These are phyloP conservation scores for Benthosema pterotum DNA, from an alignment of 2,797 vertebrate species.

Conservation along the genomic window DNA sequence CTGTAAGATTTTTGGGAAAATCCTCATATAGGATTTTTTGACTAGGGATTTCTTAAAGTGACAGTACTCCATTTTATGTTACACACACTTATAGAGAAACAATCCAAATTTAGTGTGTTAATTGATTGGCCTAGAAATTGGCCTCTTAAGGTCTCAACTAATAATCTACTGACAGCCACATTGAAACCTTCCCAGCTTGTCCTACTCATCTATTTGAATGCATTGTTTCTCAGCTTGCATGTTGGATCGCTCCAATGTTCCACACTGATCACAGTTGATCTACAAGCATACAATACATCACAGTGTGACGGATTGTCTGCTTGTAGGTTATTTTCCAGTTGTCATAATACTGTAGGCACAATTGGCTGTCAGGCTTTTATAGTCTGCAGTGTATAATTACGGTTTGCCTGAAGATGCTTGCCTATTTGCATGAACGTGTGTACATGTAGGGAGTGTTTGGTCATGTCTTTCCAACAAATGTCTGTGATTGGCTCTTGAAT, in stretches of 20 bases:
- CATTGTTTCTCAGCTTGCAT: no score
- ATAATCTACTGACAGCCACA: no score
- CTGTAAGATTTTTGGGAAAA: no score
- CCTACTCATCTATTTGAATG: no score
- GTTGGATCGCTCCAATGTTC: neutral
- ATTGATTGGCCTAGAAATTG: no score
- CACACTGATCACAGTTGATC: neutral
- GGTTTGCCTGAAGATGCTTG: neutral
- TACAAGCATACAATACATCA: no score
- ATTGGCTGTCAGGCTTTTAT: conserved; percentile 3
- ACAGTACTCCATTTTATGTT: neutral
- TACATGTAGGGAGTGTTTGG: conserved; percentile 2
- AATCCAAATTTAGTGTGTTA: no score
- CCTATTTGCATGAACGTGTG: neutral
- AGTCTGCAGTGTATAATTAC: neutral
- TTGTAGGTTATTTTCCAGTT: neutral
- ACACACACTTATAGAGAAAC: neutral
- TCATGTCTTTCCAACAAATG: neutral
- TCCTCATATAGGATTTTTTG: no score
- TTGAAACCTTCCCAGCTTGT: no score
- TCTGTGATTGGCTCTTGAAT: neutral
- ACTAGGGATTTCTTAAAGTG: neutral
- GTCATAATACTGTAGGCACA: neutral
- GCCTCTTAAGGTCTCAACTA: no score
- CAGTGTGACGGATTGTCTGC: no score